Base-by-base conservation (phyloP, 35 echinoderm and acorn worm species). In the Hemicentrotus pulcherrimus region DNA sequence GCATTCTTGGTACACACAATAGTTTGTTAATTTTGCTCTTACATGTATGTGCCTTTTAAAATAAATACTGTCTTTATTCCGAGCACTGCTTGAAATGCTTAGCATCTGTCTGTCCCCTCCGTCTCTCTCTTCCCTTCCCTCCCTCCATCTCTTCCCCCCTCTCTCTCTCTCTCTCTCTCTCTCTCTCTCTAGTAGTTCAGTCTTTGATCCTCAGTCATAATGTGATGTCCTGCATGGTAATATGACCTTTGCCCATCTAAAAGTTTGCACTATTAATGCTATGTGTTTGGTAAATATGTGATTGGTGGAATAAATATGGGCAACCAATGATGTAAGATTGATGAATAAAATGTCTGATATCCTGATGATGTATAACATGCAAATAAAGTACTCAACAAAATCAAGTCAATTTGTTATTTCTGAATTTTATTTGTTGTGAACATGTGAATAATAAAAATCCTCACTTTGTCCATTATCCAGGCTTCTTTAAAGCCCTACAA, bases 341-440 rank as follows among this genome's bases (percentile, higher is more conserved):
- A 78, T 78, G 61, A 70, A 24, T 78, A n/a, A n/a, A n/a, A n/a
- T 78, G 65, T 78, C 65, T 78, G 8, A 78, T 78, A 28, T n/a
- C 48, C 28, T 91, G 90, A 91, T 41, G 31, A 91, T 47, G 46
- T 91, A n/a, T 93, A 93, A 93, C 47, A 93, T 93, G 91, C 91
- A 50, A 93, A 93, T 93, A 58, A 58, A 93, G 91, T 93, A 93
- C 91, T 93, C 91, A 93, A 93, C 46, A 58, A 50, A 90, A 90
- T 32, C 13, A 90, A 89, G 31, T 70, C 13, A 32, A 11, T 59
- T 59, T 59, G 52, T 11, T 41, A 32, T 1, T 33, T 90, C 12
- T 90, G 32, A 32, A 18, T 16, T 90, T 41, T 90, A 45, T 90
- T 90, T 15, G 15, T 90, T 41, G 85, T 86, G 18, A 31, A 30